A percentile compares a stretch with the other conserved stretches of the same genome.
Evolutionary conservation across 2,797 vertebrate genomes (phyloP).

Genomic region (Scolopax rusticola): DNA sequence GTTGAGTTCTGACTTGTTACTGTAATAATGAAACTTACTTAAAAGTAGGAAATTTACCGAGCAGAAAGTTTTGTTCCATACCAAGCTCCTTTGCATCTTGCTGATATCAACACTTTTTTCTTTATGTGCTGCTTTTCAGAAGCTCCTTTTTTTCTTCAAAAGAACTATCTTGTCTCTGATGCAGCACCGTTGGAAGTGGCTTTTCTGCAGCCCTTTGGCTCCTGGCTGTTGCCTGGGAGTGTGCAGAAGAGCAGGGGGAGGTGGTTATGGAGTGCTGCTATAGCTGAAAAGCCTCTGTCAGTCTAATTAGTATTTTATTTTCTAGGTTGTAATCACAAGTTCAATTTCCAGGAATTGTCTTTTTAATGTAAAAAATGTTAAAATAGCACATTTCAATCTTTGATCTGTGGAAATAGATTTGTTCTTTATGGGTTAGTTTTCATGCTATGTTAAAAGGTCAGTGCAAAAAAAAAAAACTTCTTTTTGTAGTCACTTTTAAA

Average conservation of each 20-base stretch:
- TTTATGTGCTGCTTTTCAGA: background rate
- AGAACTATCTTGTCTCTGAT: background rate
- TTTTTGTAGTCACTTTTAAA: constrained; percentile 59
- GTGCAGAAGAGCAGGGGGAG: background rate
- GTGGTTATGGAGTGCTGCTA: background rate
- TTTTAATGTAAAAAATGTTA: constrained; percentile 8
- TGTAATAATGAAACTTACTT: background rate
- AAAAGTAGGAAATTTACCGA: background rate
- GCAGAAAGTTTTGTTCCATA: constrained; percentile 28
- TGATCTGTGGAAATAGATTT: constrained; percentile 2
- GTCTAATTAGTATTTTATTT: background rate
- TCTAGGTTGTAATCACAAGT: background rate
- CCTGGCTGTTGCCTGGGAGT: background rate
- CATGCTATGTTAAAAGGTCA: constrained; percentile 37
- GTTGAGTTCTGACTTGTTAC: background rate
- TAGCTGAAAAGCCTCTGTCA: background rate
- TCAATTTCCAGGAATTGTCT: background rate
- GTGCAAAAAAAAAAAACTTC: constrained; percentile 51
- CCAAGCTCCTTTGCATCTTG: background rate
- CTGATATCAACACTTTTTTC: background rate
- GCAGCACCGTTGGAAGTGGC: background rate
- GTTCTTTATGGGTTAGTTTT: constrained; percentile 44
- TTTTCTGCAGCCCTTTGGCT: background rate
- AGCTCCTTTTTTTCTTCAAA: background rate
- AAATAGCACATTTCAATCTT: background rate